Conservation (phyloP, 2,888 invertebrate species). For the Pilophorus perplexus region DNA sequence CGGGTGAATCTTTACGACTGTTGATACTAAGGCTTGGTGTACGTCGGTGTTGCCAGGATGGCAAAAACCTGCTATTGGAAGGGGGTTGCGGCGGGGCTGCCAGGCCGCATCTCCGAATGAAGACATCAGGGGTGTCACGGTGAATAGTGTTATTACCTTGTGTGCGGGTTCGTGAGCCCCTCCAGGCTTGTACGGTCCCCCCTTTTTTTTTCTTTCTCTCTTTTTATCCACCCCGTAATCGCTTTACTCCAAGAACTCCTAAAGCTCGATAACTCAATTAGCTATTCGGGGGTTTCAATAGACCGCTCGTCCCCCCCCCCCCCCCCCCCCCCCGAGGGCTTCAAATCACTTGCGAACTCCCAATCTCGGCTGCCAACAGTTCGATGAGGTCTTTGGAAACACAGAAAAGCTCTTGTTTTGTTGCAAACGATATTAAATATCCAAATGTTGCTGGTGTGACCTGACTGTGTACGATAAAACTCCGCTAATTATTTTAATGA, state of each 20-base stretch:
- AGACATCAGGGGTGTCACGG: slow-evolving; percentile 29
- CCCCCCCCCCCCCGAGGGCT: too few species aligned
- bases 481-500: slow-evolving; percentile 32
- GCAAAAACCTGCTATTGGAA: slow-evolving; percentile 19
- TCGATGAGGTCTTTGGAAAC: too few species aligned
- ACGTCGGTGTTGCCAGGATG: neutral
- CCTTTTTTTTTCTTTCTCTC: slow-evolving; percentile 2
- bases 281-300: slow-evolving; percentile 5
- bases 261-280: slow-evolving; percentile 21
- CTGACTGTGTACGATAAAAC: too few species aligned
- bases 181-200: slow-evolving; percentile 9
- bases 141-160: slow-evolving; percentile 31
- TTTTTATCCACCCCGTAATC: slow-evolving; percentile 9
- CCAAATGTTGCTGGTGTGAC: too few species aligned
- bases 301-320: neutral
- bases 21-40: slow-evolving; percentile 9
- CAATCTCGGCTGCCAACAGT: too few species aligned
- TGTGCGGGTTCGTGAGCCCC: slow-evolving; percentile 24
- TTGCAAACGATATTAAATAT: too few species aligned
- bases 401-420: too few species aligned
- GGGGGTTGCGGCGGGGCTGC: neutral
- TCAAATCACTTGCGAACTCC: too few species aligned
- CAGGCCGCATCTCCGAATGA: slow-evolving; percentile 1
- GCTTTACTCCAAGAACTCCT: neutral
- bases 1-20: slow-evolving; percentile 3